Base-by-base conservation (phyloP, 2,797 vertebrate species). In the Nyctibius grandis region DNA sequence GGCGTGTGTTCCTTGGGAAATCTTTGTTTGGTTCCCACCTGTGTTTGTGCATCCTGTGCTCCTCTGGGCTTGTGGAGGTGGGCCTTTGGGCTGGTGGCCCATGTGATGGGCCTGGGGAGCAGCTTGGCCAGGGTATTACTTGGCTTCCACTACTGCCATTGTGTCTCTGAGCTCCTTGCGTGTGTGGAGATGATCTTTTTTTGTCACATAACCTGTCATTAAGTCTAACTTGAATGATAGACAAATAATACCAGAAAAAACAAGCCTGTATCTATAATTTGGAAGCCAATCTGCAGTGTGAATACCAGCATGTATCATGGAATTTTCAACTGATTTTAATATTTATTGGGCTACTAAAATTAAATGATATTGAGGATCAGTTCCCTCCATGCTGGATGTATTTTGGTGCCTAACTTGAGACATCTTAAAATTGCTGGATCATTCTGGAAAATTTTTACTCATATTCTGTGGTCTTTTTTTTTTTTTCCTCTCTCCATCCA, bases 401-500 rank as follows among this genome's bases (percentile, higher is more conserved):
- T 82, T 65, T 70, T 56, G 20, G 50, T 78, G 28, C 8, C 11
- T 56, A 20, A 75, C 15, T 42, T 65, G 18, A 85, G 17, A 15
- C 8, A 26, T 44, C 20, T 40, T 69, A 60, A 82, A 79, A 59
- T 50, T 34, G 7, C 6, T 64, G 47, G 31, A 51, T 45, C 4
- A 2, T 42, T 78, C 69, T 34, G 14, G 18, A 44, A 79, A 40
- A 7, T 14, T 25, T 74, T 73, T 73, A 14, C 28, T 68, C 4
- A 8, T 56, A 17, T 40, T 44, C 22, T 64, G 3, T 69, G 44
- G 13, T 19, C 3, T 26, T 44, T 16, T 36, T 20, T 45, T 29
- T 28, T 16, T 9, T 7, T 5, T n/a, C 9, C 3, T 7, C 5
- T 8, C 40, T n/a, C n/a, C n/a, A n/a, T 6, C 4, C 11, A 9